Conservation (phyloP, 2,113 vertebrate species). For the Embiotoca jacksoni region DNA sequence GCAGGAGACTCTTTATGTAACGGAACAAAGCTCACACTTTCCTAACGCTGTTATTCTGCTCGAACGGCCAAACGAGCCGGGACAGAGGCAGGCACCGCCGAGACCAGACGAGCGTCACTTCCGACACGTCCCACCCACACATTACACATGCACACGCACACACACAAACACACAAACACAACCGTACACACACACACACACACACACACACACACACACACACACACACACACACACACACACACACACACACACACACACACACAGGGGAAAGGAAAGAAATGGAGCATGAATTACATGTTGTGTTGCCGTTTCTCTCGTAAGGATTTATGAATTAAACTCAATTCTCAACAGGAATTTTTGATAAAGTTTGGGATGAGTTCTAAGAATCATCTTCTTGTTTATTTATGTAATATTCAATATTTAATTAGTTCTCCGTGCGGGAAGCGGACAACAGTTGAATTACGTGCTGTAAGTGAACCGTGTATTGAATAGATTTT, state of each 20-base stretch:
- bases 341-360: too few species aligned
- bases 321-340: neutral
- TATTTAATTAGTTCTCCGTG: too few species aligned
- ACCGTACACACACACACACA: neutral
- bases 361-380: too few species aligned
- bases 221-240: neutral
- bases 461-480: too few species aligned
- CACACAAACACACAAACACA: neutral
- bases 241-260: neutral
- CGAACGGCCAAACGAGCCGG: conserved; percentile 9
- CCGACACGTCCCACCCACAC: conserved; percentile 31
- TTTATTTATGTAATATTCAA: too few species aligned
- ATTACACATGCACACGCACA: neutral
- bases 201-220: neutral
- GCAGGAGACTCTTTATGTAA: conserved; percentile 33
- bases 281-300: neutral
- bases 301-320: neutral
- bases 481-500: too few species aligned
- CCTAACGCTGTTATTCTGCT: conserved; percentile 62
- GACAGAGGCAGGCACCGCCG: conserved; percentile 2
- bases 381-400: too few species aligned
- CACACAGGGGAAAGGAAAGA: neutral
- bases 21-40: conserved; percentile 48
- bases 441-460: too few species aligned
- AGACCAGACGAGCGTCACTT: conserved; percentile 20